Evolutionary conservation across 2,797 vertebrate species (phyloP).

Genomic region (Furcifer pardalis): DNA sequence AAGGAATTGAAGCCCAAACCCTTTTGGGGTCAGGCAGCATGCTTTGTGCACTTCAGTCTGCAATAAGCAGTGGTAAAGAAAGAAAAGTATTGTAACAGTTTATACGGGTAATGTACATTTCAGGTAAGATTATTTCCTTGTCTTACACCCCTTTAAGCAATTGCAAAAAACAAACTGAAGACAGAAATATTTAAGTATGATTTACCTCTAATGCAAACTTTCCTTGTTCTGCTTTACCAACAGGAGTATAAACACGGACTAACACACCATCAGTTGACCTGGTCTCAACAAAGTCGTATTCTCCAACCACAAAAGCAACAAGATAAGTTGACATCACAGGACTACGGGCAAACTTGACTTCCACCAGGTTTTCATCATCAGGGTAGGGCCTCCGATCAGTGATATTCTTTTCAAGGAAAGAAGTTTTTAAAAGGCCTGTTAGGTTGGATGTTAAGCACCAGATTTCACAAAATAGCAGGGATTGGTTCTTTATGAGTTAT

Average conservation of each 20-base stretch:
- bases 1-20: too few species aligned
- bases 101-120: too few species aligned
- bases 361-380: conserved; percentile 91
- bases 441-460: neutral
- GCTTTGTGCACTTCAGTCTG: too few species aligned
- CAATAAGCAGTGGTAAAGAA: too few species aligned
- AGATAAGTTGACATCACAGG: conserved; percentile 98
- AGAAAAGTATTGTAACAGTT: too few species aligned
- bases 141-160: neutral
- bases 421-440: neutral
- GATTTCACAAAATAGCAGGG: neutral
- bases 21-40: too few species aligned
- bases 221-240: conserved; percentile 96
- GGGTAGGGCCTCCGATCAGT: conserved; percentile 91
- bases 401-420: conserved; percentile 82
- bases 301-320: conserved; percentile 97
- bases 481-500: neutral
- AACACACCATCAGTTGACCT: conserved; percentile 90
- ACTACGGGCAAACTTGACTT: conserved; percentile 93
- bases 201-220: conserved; percentile 98
- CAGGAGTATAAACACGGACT: conserved; percentile 95
- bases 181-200: conserved; percentile 35
- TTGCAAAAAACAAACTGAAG: neutral
- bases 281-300: conserved; percentile 96
- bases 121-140: neutral